Evolutionary conservation across 1,140 invertebrate species (phyloP).

Genomic region (Atta cephalotes): DNA sequence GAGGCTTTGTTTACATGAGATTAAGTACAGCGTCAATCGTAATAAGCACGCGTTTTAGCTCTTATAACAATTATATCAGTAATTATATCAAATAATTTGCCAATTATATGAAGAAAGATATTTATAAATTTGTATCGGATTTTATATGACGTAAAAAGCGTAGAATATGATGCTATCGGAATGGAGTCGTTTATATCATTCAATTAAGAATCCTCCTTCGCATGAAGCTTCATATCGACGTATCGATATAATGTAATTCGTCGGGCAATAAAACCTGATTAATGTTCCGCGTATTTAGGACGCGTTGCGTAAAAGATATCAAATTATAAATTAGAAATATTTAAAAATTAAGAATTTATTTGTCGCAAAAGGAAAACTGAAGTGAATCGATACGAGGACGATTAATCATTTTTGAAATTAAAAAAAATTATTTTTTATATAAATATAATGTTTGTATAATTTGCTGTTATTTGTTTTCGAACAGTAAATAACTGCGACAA

Average conservation of each 20-base stretch:
- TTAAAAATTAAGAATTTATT: not conserved
- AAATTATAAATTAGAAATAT: conserved; percentile 17
- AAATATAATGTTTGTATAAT: not conserved
- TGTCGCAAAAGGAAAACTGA: not conserved
- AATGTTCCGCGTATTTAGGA: conserved; percentile 11
- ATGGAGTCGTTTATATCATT: conserved; percentile 12
- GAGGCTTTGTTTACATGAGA: not conserved
- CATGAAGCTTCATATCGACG: conserved; percentile 12
- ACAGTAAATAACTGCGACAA: conserved; percentile 13
- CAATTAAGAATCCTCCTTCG: conserved; percentile 50
- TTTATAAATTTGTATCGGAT: conserved; percentile 21
- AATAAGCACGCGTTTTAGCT: not conserved
- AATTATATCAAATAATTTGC: not conserved
- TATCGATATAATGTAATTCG: conserved; percentile 53
- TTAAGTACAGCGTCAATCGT: not conserved
- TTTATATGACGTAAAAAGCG: conserved; percentile 13
- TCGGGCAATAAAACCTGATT: conserved; percentile 44
- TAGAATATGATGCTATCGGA: not conserved
- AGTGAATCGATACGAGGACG: not conserved
- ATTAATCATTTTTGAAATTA: not conserved
- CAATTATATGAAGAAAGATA: not conserved
- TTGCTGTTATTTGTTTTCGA: conserved; percentile 3
- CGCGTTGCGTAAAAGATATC: not conserved
- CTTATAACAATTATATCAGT: not conserved
- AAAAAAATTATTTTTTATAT: not conserved